Conservation (phyloP, 1,140 invertebrate species). For the Caerostris extrusa region DNA sequence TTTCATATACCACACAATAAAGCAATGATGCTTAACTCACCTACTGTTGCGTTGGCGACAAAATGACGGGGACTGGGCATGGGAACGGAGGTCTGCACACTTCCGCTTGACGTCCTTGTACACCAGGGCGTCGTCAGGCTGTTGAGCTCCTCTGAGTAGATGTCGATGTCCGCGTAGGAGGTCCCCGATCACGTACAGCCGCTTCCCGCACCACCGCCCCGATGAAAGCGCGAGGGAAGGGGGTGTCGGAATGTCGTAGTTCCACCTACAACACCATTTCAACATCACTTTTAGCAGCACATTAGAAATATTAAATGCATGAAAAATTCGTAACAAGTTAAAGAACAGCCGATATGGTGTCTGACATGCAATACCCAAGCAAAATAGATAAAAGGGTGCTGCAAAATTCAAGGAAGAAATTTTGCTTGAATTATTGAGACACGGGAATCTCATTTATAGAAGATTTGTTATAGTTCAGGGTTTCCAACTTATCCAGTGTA, state of each 20-base stretch:
- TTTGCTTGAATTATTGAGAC: too few relatives aligned
- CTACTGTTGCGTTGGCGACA: background rate
- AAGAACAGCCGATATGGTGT: too few relatives aligned
- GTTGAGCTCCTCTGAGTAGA: background rate
- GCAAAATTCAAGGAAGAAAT: too few relatives aligned
- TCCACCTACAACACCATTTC: constrained; percentile 57
- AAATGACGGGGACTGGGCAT: constrained; percentile 18
- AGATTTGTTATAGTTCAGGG: too few relatives aligned
- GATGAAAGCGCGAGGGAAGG: constrained; percentile 24
- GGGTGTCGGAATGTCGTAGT: background rate
- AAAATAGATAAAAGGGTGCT: too few relatives aligned
- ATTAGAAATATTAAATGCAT: too few relatives aligned
- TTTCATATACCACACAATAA: too few relatives aligned
- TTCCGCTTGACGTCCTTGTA: background rate
- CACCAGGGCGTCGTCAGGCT: background rate
- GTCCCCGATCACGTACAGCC: constrained; percentile 31
- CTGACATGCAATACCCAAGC: too few relatives aligned
- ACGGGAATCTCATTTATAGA: too few relatives aligned
- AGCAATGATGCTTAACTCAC: background rate
- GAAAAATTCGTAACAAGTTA: too few relatives aligned
- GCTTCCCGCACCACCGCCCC: background rate
- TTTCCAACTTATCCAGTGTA: too few relatives aligned
- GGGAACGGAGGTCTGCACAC: background rate
- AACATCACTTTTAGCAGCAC: too few relatives aligned
- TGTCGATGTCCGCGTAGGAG: background rate